Evolutionary conservation across 2,888 invertebrate species (phyloP).

Genomic region (Protodeltote pygarga): DNA sequence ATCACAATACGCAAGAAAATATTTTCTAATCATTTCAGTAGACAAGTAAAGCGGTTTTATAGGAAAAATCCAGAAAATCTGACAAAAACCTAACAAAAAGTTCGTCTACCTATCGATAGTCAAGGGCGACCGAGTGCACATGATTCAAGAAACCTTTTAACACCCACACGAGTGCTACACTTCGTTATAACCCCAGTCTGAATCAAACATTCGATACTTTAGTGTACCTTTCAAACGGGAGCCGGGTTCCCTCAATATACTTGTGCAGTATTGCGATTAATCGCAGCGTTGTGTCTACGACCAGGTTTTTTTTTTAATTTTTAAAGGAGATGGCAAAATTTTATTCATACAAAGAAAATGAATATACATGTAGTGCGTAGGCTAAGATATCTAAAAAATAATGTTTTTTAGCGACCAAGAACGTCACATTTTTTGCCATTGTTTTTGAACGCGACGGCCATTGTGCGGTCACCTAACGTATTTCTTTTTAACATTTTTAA

Average conservation of each 20-base stretch:
- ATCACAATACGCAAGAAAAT: no score
- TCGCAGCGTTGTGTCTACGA: conserved; percentile 2
- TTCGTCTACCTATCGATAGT: conserved; percentile 6
- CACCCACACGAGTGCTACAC: conserved; percentile 44
- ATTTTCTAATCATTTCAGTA: no score
- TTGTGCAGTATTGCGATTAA: conserved; percentile 22
- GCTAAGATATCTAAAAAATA: no score
- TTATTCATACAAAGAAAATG: no score
- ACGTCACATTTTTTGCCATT: no score
- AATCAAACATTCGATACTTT: conserved; percentile 50
- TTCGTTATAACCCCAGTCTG: conserved; percentile 49
- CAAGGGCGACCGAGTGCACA: conserved; percentile 25
- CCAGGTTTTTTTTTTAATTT: neutral
- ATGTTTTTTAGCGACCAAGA: no score
- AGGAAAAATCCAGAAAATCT: no score
- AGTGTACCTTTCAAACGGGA: conserved; percentile 43
- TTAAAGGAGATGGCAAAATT: no score
- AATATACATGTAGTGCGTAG: no score
- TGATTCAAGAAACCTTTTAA: conserved; percentile 53
- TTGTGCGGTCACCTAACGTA: no score
- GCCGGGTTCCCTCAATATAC: conserved; percentile 14
- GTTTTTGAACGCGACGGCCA: no score
- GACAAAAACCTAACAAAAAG: neutral
- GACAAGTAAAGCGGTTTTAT: no score
- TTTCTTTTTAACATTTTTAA: neutral